Conservation (phyloP, 2,797 vertebrate genomes). For the Phaenicophaeus curvirostris region DNA sequence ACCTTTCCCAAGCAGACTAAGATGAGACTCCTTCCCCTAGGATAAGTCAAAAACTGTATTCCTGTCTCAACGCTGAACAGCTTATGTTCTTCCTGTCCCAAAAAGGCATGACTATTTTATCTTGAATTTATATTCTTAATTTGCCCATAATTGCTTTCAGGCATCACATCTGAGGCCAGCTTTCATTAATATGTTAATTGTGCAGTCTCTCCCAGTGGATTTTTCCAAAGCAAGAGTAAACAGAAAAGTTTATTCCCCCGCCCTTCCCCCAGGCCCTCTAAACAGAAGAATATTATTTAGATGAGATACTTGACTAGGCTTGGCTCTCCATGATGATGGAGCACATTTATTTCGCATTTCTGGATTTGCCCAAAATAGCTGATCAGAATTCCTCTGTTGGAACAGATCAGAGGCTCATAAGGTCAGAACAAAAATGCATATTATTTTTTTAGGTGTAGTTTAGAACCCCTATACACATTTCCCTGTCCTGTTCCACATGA, state of each 20-base stretch:
- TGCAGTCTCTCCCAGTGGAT: constrained; percentile 51
- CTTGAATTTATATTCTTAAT: constrained; percentile 62
- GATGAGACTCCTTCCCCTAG: not conserved
- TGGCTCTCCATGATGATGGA: not conserved
- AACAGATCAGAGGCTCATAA: not conserved
- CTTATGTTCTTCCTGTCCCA: not conserved
- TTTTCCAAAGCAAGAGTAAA: constrained; percentile 45
- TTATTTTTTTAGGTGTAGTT: not conserved
- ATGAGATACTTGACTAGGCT: not conserved
- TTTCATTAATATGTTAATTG: constrained; percentile 74
- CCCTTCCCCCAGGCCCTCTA: constrained; percentile 10
- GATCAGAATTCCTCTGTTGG: not conserved
- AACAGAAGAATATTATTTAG: constrained; percentile 19
- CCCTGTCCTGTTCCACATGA: not conserved
- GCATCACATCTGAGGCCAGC: constrained; percentile 62
- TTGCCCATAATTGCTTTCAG: constrained; percentile 57
- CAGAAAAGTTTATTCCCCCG: constrained; percentile 30
- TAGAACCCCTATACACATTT: not conserved
- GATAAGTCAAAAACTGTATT: not conserved
- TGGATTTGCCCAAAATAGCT: not conserved
- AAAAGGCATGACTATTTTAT: not conserved
- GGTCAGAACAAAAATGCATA: not conserved
- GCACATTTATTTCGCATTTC: not conserved
- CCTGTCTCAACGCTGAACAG: not conserved
- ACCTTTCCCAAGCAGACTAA: not conserved